Evolutionary conservation across 2,888 invertebrate genomes (phyloP).

Genomic region (Cataglyphis albicans): DNA sequence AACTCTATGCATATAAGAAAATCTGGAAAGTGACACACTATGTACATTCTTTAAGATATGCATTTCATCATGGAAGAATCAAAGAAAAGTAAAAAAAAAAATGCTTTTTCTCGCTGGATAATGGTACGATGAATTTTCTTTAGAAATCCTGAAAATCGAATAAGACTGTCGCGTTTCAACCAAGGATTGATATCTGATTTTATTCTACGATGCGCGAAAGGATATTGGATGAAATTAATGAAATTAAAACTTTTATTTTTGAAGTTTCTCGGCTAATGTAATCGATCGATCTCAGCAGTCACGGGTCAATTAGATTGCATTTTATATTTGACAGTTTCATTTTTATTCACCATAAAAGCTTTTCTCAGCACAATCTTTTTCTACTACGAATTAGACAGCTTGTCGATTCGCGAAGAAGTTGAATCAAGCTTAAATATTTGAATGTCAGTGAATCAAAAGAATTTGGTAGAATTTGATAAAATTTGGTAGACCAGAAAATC

Average conservation of each 20-base stretch:
- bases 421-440: conserved; percentile 52
- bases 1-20: conserved; percentile 17
- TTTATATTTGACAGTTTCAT: conserved; percentile 24
- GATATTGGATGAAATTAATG: conserved; percentile 16
- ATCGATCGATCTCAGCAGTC: conserved; percentile 3
- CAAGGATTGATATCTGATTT: conserved; percentile 25
- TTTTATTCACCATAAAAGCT: background rate
- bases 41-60: conserved; percentile 42
- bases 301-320: conserved; percentile 35
- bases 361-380: conserved; percentile 18
- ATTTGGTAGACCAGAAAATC: conserved; percentile 39
- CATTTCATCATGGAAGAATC: conserved; percentile 28
- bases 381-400: background rate
- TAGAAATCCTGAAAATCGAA: conserved; percentile 16
- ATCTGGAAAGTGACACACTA: background rate
- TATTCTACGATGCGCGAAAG: background rate
- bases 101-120: conserved; percentile 17
- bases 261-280: background rate
- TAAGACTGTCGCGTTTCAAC: background rate
- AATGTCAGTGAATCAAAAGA: conserved; percentile 52
- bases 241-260: conserved; percentile 29
- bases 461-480: conserved; percentile 33
- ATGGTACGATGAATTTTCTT: conserved; percentile 31
- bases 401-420: conserved; percentile 40
- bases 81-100: conserved; percentile 19